Base-by-base conservation (phyloP, 2,797 vertebrate species). In the Enteromius viviparus region DNA sequence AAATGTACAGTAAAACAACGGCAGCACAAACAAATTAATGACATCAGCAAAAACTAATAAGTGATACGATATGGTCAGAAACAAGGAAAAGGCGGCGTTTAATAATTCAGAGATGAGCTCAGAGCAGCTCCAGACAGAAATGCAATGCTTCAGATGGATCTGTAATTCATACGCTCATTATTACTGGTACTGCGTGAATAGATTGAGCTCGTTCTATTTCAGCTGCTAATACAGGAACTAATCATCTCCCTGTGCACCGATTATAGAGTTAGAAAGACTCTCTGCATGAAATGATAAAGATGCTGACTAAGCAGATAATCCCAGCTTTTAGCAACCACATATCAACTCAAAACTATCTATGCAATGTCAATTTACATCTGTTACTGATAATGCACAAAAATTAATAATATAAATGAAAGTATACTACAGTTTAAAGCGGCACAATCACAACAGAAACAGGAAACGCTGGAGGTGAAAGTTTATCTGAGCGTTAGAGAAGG, bases 81-180 rank as follows among this genome's bases (percentile, higher is more conserved):
- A 76, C 15, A 4, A 32, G 23, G 15, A 21, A 21, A 29, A 23
- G 58, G 17, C 21, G 37, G 15, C 0, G 40, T 78, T 64, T 15
- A 78, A 45, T 64, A 65, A 78, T 78, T 47, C 9, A 47, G 76
- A 7, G 5, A 78, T 32, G 55, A 29, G 55, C 11, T 26, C 76
- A 29, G 55, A 6, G 53, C 26, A 64, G 32, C 58, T 21, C 19
- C 37, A 65, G 55, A 78, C 26, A 62, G 19, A 3, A 64, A 17
- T 3, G 40, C 11, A 29, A 12, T 2, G 37, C 60, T 64, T 47
- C n/a, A 65, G 42, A 53, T 66, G 6, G 23, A 45, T 75, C 75
- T 76, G 66, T 45, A 53, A 17, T 70, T 60, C 6, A 21, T 32
- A 40, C 58, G 23, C 14, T 62, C n/a, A 23, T 58, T 47, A 80